Base-by-base conservation (phyloP, 2,113 vertebrate species). In the Psilopsiagon aurifrons region DNA sequence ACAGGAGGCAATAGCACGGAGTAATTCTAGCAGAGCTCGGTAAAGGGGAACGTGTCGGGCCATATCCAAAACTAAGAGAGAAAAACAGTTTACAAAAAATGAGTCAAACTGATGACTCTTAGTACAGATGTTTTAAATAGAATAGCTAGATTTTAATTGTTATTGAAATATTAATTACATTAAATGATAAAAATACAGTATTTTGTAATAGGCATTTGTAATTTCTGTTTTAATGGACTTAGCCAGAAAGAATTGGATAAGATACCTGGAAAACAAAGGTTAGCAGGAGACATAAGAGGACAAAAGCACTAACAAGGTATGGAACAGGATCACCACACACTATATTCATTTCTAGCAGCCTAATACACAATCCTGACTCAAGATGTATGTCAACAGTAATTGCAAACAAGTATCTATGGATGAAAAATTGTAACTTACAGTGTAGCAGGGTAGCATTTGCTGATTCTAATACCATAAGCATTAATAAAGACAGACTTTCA, bases 41-140 rank as follows among this genome's bases (percentile, higher is more conserved):
- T 99, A 99, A 33, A 99, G 98, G 8, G 99, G 99, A 60, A 99
- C 99, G 2, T 99, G 99, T 35, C 99, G 98, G 9, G 99, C 99
- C 99, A 99, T 99, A 88, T 99, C 99, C 92, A 99, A 93, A 84
- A 99, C 99, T 99, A 46, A 10, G 19, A 63, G 71, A 94, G 31
- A 93, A 57, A 60, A 96, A 73, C 10, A 19, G 57, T 28, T 79
- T 1, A 55, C 59, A 76, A 11, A 37, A 37, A 63, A 20, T 93
- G 39, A 89, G 17, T 49, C 22, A 46, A 90, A 29, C 8, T 49
- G 37, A 33, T 78, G 47, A 37, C 24, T 57, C 52, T 35, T 33
- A 67, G 7, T 4, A 41, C 16, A 74, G 46, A n/a, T 7, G 16
- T 20, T 75, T 85, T 4, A 43, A 76, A 47, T 2, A 31, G 14